Evolutionary conservation across 2,888 invertebrate genomes (phyloP).

Genomic region (Nemurella pictetii): DNA sequence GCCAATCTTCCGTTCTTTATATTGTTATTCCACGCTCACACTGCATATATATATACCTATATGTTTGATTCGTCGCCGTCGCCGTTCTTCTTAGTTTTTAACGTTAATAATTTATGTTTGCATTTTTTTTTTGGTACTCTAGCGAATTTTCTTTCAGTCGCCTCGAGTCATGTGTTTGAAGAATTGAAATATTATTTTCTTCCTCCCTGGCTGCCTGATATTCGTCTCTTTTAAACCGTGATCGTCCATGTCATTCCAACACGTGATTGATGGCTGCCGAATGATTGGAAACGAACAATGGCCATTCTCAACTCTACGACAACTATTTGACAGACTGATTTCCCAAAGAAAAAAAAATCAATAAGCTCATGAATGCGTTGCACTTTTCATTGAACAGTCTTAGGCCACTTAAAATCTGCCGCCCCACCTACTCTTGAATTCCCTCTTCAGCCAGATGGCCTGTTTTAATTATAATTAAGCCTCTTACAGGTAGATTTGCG

Average conservation of each 20-base stretch:
- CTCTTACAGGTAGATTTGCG: constrained; percentile 18
- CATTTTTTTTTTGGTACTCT: background rate
- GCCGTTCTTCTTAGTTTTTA: background rate
- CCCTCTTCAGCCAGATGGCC: background rate
- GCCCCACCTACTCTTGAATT: background rate
- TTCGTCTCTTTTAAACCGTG: background rate
- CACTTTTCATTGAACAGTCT: background rate
- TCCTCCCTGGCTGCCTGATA: background rate
- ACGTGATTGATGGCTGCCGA: constrained; percentile 5
- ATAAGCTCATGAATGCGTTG: background rate
- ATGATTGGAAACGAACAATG: constrained; percentile 16
- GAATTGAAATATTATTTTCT: background rate
- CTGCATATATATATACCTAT: too few relatives aligned
- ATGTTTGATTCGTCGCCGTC: background rate
- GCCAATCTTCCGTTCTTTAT: background rate
- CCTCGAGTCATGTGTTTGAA: too few relatives aligned
- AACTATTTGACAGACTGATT: constrained; percentile 19
- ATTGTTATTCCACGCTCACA: background rate
- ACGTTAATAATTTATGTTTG: background rate
- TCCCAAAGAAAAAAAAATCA: background rate
- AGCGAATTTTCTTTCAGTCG: background rate
- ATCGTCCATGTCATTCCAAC: background rate
- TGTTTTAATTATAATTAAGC: constrained; percentile 17
- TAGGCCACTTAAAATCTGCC: background rate
- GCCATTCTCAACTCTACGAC: constrained; percentile 8